phyloP scores from a whole-genome alignment of 2,888 invertebrate species.

The Torymus tubicola region DNA sequence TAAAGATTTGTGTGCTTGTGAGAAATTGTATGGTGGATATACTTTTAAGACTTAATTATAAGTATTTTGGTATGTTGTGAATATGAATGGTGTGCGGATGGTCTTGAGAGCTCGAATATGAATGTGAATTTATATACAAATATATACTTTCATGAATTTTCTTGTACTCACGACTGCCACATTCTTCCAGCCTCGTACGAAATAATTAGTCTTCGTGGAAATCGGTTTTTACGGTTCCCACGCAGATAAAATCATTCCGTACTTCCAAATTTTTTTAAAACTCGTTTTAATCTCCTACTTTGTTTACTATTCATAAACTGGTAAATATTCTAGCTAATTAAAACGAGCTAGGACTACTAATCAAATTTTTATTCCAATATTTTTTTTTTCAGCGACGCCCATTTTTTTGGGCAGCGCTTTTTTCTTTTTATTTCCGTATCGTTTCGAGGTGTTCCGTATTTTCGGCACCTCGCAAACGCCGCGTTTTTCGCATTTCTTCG shows the following conservation, averaged over 20 bases:
- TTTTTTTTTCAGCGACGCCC: neutral
- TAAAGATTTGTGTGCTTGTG: conserved; percentile 43
- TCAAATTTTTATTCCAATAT: conserved; percentile 8
- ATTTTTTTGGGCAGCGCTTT: conserved; percentile 24
- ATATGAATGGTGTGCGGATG: conserved; percentile 11
- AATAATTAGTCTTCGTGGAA: conserved; percentile 26
- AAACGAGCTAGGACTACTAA: conserved; percentile 20
- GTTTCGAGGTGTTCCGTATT: conserved; percentile 26
- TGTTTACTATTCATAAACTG: neutral
- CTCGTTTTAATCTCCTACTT: neutral
- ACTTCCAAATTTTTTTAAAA: neutral
- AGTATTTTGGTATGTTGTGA: conserved; percentile 13
- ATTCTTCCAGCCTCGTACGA: conserved; percentile 27
- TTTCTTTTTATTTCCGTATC: conserved; percentile 17
- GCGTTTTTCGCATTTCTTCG: conserved; percentile 29
- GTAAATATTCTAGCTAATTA: conserved; percentile 18
- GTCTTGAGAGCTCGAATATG: conserved; percentile 22
- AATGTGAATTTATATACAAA: neutral
- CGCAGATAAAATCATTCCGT: neutral
- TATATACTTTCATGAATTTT: neutral
- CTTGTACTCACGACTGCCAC: neutral
- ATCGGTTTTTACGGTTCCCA: neutral
- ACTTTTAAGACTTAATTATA: conserved; percentile 5
- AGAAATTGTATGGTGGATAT: conserved; percentile 5
- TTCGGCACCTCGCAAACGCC: conserved; percentile 48